Evolutionary conservation across 2,113 vertebrate species (phyloP).

Genomic region (Boulengeromyrus knoepffleri): DNA sequence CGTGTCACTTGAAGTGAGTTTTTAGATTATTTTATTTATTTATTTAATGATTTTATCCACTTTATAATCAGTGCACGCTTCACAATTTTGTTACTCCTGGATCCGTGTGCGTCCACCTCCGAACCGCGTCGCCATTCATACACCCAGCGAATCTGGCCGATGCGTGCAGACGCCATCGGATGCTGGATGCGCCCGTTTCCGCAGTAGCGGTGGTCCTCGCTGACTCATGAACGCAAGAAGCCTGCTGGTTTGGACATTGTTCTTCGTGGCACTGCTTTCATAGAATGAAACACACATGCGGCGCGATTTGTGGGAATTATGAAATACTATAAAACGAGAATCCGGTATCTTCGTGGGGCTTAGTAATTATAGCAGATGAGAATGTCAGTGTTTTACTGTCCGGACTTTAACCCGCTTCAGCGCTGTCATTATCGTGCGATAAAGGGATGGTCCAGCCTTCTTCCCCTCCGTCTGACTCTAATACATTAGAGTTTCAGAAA

Average conservation of each 20-base stretch:
- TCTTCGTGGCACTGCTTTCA: neutral
- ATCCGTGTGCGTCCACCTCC: neutral
- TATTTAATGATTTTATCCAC: neutral
- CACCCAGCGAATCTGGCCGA: neutral
- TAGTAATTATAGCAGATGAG: neutral
- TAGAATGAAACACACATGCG: neutral
- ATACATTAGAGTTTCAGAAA: neutral
- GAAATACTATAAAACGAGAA: neutral
- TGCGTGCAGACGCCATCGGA: constrained; percentile 7
- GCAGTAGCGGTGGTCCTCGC: constrained; percentile 11
- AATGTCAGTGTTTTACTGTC: neutral
- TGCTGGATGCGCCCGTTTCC: constrained; percentile 9
- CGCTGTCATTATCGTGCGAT: neutral
- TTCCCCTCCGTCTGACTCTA: neutral
- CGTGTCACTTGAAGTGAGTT: neutral
- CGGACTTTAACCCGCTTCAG: neutral
- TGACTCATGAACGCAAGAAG: neutral
- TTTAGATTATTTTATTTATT: neutral
- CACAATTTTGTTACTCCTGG: neutral
- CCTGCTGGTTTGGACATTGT: neutral
- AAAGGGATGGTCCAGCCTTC: neutral
- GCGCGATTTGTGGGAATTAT: neutral
- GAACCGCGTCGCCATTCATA: neutral
- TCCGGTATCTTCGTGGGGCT: neutral
- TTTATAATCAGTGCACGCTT: neutral